phyloP scores from a whole-genome alignment of 2,797 vertebrate genomes.

The Characodon lateralis region DNA sequence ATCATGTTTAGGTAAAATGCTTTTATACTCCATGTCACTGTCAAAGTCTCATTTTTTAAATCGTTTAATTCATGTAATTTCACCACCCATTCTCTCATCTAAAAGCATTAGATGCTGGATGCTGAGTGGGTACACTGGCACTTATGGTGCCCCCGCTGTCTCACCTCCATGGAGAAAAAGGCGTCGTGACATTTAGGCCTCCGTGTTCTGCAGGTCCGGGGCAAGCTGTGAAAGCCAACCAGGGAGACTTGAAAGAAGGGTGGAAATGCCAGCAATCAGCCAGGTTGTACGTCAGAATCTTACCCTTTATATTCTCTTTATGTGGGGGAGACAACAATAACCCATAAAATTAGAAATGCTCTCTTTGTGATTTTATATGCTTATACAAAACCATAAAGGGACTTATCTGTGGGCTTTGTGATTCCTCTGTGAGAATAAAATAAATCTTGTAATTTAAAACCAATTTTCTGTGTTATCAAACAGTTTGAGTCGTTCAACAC shows the following conservation, averaged over 20 bases:
- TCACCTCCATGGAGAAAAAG: conserved; percentile 79
- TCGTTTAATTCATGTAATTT: conserved; percentile 69
- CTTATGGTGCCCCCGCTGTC: conserved; percentile 74
- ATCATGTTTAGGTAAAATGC: conserved; percentile 52
- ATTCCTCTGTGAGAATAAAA: not conserved
- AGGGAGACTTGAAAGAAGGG: conserved; percentile 30
- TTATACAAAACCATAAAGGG: not conserved
- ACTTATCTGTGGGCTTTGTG: not conserved
- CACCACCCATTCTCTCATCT: conserved; percentile 23
- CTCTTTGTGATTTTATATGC: conserved; percentile 35
- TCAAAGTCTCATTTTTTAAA: conserved; percentile 45
- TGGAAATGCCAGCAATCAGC: conserved; percentile 72
- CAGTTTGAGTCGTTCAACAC: not conserved
- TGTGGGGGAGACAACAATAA: conserved; percentile 42
- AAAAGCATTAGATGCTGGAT: conserved; percentile 52
- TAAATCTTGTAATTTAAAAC: not conserved
- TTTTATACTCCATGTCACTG: conserved; percentile 47
- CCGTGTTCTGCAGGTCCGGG: conserved; percentile 48
- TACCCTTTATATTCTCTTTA: conserved; percentile 50
- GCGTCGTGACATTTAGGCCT: conserved; percentile 83
- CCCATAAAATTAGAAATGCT: conserved; percentile 29
- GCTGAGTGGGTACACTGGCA: conserved; percentile 61
- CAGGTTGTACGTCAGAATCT: conserved; percentile 51
- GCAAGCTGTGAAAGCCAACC: conserved; percentile 51
- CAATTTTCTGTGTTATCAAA: not conserved